Evolutionary conservation across 1,140 invertebrate species (phyloP).

Genomic region (Anoplophora glabripennis): DNA sequence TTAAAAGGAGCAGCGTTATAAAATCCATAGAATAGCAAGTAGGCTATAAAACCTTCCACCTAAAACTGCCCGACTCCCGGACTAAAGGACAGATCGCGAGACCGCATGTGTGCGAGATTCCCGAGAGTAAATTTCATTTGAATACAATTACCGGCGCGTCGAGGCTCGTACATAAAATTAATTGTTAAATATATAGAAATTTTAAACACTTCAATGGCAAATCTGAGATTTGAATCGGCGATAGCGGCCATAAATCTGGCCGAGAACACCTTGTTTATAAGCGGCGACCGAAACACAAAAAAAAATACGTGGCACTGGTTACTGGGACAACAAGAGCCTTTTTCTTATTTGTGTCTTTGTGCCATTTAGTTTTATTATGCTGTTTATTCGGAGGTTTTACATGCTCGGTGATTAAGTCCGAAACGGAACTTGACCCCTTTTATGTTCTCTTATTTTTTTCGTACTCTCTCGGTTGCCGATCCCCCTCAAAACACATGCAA

Average conservation of each 20-base stretch:
- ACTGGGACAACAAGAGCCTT: conserved; percentile 5
- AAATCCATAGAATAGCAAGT: too few relatives aligned
- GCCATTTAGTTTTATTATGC: too few relatives aligned
- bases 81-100: too few relatives aligned
- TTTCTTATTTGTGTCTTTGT: not conserved
- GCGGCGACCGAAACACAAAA: conserved; percentile 33
- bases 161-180: conserved; percentile 44
- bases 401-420: too few relatives aligned
- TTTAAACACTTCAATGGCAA: conserved; percentile 48
- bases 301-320: conserved; percentile 17
- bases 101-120: conserved; percentile 27
- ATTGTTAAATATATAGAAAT: conserved; percentile 46
- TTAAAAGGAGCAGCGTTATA: too few relatives aligned
- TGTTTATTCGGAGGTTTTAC: too few relatives aligned
- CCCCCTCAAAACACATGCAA: too few relatives aligned
- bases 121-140: conserved; percentile 42
- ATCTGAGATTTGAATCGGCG: conserved; percentile 44
- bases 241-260: conserved; percentile 44
- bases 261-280: conserved; percentile 42
- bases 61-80: too few relatives aligned
- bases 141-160: conserved; percentile 44
- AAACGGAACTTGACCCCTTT: too few relatives aligned
- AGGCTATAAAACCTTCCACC: too few relatives aligned
- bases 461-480: too few relatives aligned
- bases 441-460: too few relatives aligned